Base-by-base conservation (phyloP, 2,888 invertebrate species). In the Sepioteuthis lessoniana region DNA sequence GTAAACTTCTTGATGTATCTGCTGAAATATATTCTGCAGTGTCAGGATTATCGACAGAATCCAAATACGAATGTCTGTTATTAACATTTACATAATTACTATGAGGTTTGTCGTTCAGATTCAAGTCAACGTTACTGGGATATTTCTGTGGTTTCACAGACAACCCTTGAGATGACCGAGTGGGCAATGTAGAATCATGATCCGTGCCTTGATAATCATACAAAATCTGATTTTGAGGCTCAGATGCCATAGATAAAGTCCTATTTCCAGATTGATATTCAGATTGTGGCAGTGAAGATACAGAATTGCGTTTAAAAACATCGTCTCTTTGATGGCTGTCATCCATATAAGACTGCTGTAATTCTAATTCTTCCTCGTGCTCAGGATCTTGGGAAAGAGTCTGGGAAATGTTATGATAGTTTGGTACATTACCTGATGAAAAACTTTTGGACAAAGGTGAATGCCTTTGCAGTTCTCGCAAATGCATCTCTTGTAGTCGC, bases 391-490 rank as follows among this genome's bases (percentile, higher is more conserved):
- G 92, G 7, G 92, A 92, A 46, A 92, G 47, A 10, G 92, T 92
- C 28, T 46, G 92, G 19, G 92, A 92, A 92, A 92, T 92, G 46
- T 47, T 92, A 19, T 92, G 92, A 31, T 92, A 92, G 35, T 92
- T 92, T 47, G 92, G 92, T 19, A 47, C 42, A 46, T 92, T 47
- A 2, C 47, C n/a, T 0, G 42, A 47, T 28, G 92, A 47, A 42
- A 92, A 92, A 31, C 46, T 92, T 47, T 47, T 92, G 4, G 92
- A 92, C n/a, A 92, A 92, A 47, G 92, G 47, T 92, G 92, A 47
- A 92, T 92, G 92, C 28, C 47, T 92, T n/a, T 47, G 92, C 38
- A 92, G 92, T n/a, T 92, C 92, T 19, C 47, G 35, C 46, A 92
- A n/a, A 46, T 92, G 92, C 92, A 92, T 92, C 19, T 92, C 47